A percentile compares a stretch with the other conserved stretches of the same genome.
Evolutionary conservation across 2,113 vertebrate genomes (phyloP).

Genomic region (Himantopus leucocephalus): DNA sequence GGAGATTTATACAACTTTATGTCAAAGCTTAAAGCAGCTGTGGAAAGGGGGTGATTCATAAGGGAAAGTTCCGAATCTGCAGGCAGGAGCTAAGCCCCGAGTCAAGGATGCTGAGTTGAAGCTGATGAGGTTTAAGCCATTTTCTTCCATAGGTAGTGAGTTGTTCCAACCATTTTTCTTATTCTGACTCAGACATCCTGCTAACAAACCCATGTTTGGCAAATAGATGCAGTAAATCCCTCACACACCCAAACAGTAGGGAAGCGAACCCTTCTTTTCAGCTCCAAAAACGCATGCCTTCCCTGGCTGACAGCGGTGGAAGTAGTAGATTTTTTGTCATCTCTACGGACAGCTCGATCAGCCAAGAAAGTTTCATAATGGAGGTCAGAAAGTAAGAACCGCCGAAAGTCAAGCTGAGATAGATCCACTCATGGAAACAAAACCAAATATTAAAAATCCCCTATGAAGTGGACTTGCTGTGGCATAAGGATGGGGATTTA

Average conservation of each 20-base stretch:
- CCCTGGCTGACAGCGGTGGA: neutral
- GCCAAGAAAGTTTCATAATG: neutral
- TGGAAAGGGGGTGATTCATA: neutral
- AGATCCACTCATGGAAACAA: neutral
- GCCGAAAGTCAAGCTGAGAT: neutral
- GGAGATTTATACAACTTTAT: slow-evolving; percentile 25
- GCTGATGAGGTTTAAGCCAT: neutral
- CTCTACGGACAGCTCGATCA: neutral
- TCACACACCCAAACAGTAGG: rapidly evolving
- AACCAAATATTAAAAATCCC: neutral
- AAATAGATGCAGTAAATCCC: neutral
- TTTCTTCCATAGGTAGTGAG: neutral
- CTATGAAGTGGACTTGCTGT: too few relatives aligned
- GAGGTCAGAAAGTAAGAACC: neutral
- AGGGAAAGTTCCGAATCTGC: neutral
- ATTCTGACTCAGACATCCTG: neutral
- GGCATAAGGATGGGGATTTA: neutral
- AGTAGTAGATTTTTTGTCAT: neutral
- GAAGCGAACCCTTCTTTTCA: neutral
- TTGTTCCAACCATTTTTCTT: neutral
- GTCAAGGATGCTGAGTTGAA: neutral
- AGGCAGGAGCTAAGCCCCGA: neutral
- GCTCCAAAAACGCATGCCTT: neutral
- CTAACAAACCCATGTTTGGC: neutral
- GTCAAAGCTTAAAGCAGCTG: neutral